Base-by-base conservation (phyloP, 2,797 vertebrate genomes). In the Amblyopsis hoosieri region DNA sequence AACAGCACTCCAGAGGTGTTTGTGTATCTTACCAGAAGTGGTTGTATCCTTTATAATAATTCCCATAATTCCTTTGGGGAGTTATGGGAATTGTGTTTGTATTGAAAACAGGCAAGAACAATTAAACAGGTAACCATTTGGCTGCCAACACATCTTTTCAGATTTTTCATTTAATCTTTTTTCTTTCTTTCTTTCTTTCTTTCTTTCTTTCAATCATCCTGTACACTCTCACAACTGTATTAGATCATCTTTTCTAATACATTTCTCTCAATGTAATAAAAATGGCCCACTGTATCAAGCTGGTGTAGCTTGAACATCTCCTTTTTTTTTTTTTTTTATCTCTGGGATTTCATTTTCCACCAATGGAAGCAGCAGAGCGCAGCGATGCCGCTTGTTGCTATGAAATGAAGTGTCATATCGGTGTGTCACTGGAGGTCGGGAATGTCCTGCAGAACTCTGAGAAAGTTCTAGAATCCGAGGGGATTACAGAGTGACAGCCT, bases 361-460 rank as follows among this genome's bases (percentile, higher is more conserved):
- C 56, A 49, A 33, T 46, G 11, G 56, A 79, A 53, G 70, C 63
- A 75, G 51, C 72, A 1, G 69, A 81, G 79, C 60, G 13, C 52
- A 33, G 60, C 72, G 3, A 58, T 67, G 59, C 53, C 54, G 71
- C 79, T 74, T 86, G 83, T 84, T 64, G 67, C 74, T 60, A 13
- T 77, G 31, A 88, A 87, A 86, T 88, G 67, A 84, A 86, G 82
- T 82, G 85, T 86, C 86, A 83, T 31, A 46, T 51, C n/a, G 45
- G 17, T 53, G 58, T 65, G 57, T 81, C 68, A 74, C 45, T 74
- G 57, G 59, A 63, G 55, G n/a, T 47, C 69, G 33, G 60, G 56
- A 74, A 68, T 62, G 47, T 61, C 64, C 57, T 2, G 56, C 17
- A 10, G 50, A 54, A 66, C 60, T 71, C 33, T 52, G 14, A 49